Conservation (phyloP, 2,113 vertebrate genomes). For the Sylvietta virens region DNA sequence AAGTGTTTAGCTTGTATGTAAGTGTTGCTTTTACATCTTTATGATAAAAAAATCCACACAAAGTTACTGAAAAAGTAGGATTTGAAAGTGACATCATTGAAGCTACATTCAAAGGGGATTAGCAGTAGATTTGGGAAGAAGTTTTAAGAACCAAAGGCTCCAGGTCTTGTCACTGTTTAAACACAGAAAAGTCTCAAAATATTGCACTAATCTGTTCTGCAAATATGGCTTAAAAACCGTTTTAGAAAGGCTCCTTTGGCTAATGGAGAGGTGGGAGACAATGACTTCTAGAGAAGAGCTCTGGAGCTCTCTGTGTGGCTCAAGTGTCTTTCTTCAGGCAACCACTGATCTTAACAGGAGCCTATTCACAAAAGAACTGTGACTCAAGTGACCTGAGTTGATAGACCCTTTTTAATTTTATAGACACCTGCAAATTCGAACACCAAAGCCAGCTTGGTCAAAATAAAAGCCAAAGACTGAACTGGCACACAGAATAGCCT, state of each 20-base stretch:
- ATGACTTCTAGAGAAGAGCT: background rate
- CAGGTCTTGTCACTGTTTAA: background rate
- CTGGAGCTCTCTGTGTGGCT: background rate
- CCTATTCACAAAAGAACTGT: background rate
- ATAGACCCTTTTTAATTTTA: background rate
- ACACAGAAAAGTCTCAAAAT: constrained; percentile 13
- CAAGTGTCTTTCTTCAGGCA: background rate
- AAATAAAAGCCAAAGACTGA: background rate
- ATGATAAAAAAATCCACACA: background rate
- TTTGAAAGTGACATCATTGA: background rate
- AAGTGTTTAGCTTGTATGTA: background rate
- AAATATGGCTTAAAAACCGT: constrained; percentile 1
- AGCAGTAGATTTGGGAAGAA: constrained; percentile 16
- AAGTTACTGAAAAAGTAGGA: background rate
- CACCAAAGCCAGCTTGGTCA: background rate
- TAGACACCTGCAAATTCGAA: background rate
- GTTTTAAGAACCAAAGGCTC: constrained; percentile 32
- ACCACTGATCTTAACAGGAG: fast-evolving
- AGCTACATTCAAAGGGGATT: constrained; percentile 10
- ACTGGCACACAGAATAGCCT: background rate
- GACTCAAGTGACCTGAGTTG: background rate
- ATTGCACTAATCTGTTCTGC: background rate
- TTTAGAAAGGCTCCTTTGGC: background rate
- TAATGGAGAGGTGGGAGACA: background rate
- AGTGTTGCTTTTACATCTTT: background rate